Evolutionary conservation across 1,140 invertebrate genomes (phyloP), one percentile per base, ranked within the genome.

Genomic region (Philopotamus ludificatus): DNA sequence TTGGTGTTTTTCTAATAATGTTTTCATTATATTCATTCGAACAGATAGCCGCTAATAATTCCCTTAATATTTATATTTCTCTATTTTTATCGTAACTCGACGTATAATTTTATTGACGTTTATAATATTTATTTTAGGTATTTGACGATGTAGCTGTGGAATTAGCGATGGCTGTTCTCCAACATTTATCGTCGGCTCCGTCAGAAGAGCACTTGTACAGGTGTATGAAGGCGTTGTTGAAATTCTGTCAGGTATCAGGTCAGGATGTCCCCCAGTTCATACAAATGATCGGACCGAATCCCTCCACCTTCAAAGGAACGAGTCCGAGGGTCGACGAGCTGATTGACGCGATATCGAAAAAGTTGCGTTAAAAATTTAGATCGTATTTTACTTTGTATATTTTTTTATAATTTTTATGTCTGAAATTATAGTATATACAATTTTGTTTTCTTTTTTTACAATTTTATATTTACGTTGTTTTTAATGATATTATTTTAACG

Each of bases 131-230:
- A n/a, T n/a, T n/a, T n/a, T 74, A 95, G 92, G 91, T 95, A 15
- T 96, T 95, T 77, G 94, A 97, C 76, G 94, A 97, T 74, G 89
- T 95, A 12, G 93, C 93, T 25, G 91, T 94, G 16, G 94, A 97
- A 77, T 76, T 97, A 70, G 87, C 92, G 12, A 94, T 95, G 89
- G 93, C 93, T n/a, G 80, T 95, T 67, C 84, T 95, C 18, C 93
- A 96, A 82, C 94, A 88, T 79, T 88, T 95, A 78, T 89, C 89
- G 70, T 83, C 83, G 49, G 90, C 85, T 72, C 89, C 91, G 2
- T 80, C 81, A 1, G 93, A 95, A 79, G 89, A 94, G 71, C 86
- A 91, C 55, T 79, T 92, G 53, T 93, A 82, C 77, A 84, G 91
- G 44, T 87, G 88, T 45, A 83, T 91, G 79, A 91, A 90, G 70